These are phyloP conservation scores for Lordiphosa fenestrarum DNA, from an alignment of 2,888 invertebrate species.

Conservation along the genomic window DNA sequence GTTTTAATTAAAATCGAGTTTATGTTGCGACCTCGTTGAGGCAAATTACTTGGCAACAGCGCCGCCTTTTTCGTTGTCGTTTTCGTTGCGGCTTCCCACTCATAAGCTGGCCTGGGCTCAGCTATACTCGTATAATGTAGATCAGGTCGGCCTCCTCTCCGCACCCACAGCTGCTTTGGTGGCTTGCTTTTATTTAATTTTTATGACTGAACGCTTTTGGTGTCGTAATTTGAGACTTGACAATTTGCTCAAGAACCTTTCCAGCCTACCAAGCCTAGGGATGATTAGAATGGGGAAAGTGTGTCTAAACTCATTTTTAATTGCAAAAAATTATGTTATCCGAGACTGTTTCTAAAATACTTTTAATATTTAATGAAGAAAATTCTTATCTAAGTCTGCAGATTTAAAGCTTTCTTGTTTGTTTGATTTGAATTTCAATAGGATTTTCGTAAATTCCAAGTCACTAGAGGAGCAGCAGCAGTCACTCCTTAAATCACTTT, in stretches of 20 bases:
- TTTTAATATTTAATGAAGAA: too few species aligned
- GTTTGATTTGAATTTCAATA: too few species aligned
- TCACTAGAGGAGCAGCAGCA: conserved; percentile 12
- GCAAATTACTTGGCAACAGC: conserved; percentile 48
- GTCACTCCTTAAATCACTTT: conserved; percentile 12
- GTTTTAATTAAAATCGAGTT: conserved; percentile 61
- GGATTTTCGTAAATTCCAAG: neutral
- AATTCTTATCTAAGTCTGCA: too few species aligned
- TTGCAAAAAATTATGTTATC: too few species aligned
- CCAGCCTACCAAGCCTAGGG: conserved; percentile 4
- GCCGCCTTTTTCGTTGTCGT: neutral
- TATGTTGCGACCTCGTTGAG: conserved; percentile 41
- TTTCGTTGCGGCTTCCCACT: neutral
- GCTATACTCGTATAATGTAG: conserved; percentile 8
- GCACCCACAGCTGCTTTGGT: conserved; percentile 8
- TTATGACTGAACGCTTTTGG: conserved; percentile 53
- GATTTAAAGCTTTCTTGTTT: too few species aligned
- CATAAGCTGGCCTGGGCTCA: neutral
- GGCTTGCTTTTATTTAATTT: conserved; percentile 59
- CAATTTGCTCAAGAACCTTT: conserved; percentile 29
- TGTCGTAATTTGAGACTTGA: conserved; percentile 53
- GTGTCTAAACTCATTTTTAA: too few species aligned
- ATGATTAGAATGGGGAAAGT: too few species aligned
- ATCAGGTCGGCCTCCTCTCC: conserved; percentile 27
- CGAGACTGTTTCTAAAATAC: too few species aligned